Evolutionary conservation across 1,140 invertebrate species (phyloP).

Genomic region (Leptestheria dahalacensis): DNA sequence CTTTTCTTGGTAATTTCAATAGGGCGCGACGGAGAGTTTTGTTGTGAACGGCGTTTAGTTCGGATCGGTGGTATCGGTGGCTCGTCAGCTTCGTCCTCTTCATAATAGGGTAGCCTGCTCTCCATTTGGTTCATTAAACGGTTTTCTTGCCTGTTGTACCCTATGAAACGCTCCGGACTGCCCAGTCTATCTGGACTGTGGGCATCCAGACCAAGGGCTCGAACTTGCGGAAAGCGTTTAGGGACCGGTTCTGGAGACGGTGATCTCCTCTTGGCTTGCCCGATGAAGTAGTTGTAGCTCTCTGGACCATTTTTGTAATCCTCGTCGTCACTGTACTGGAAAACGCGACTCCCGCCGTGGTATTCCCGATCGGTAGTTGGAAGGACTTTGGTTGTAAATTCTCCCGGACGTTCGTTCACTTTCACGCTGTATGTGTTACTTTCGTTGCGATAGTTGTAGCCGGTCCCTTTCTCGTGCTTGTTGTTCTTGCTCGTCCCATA

Average conservation of each 20-base stretch:
- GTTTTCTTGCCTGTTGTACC: no score
- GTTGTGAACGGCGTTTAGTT: background rate
- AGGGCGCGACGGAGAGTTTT: no score
- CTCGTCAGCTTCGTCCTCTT: slow-evolving; percentile 1
- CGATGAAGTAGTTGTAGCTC: background rate
- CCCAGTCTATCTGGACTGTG: no score
- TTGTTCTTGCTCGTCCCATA: background rate
- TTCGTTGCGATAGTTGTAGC: background rate
- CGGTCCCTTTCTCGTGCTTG: background rate
- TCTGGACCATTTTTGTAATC: background rate
- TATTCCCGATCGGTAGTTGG: background rate
- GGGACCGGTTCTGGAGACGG: background rate
- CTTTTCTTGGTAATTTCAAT: no score
- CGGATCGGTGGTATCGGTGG: background rate
- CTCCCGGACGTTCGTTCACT: background rate
- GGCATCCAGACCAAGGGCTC: no score
- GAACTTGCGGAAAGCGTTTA: no score
- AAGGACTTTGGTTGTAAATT: background rate
- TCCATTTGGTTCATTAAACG: no score
- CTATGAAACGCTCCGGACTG: no score
- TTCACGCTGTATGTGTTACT: background rate
- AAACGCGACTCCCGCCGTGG: background rate
- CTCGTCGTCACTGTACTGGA: slow-evolving; percentile 9
- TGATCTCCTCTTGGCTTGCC: no score
- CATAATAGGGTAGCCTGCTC: background rate